Base-by-base conservation (phyloP, 2,113 vertebrate species). In the Candoia aspera region DNA sequence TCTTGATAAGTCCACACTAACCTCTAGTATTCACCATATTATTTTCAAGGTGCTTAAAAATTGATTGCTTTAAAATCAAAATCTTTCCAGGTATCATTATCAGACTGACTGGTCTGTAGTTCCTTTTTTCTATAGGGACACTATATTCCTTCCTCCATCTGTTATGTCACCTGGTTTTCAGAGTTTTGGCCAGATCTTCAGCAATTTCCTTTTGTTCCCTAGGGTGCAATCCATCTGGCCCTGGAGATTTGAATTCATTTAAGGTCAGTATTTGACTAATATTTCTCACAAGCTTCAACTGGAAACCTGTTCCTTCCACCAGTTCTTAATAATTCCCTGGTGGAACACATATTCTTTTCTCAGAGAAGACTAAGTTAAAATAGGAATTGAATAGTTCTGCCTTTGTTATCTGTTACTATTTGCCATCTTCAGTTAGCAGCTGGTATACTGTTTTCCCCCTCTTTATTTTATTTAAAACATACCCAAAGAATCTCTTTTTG, bases 121-220 rank as follows among this genome's bases (percentile, higher is more conserved):
- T 79, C 73, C 68, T 79, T 79, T 79, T 21, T 79, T 79, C 73
- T 79, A 21, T 79, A 79, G 37, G 73, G 73, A 79, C 33, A 42
- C 33, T 79, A 15, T 33, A 42, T 79, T 79, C 73, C 17, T 79
- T 79, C 73, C 42, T 79, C n/a, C 73, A 79, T 79, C 73, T 79
- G 73, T 79, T 79, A 79, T 79, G 37, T 79, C 73, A 79, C 73
- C 73, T 79, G 73, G 33, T 79, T 79, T 79, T 8, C 33, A 79
- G 8, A 79, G 73, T 42, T 42, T 79, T 79, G 73, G 73, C 33
- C 73, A 79, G 73, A 79, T 79, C 73, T 79, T 79, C 73, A 79
- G 73, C 73, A 79, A 79, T 79, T 79, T 79, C 73, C 73, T 79
- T 79, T 79, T 79, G 73, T 79, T 79, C 73, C 73, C 73, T 79